Base-by-base conservation (phyloP, 2,888 invertebrate genomes). In the Eustalomyia histrio region DNA sequence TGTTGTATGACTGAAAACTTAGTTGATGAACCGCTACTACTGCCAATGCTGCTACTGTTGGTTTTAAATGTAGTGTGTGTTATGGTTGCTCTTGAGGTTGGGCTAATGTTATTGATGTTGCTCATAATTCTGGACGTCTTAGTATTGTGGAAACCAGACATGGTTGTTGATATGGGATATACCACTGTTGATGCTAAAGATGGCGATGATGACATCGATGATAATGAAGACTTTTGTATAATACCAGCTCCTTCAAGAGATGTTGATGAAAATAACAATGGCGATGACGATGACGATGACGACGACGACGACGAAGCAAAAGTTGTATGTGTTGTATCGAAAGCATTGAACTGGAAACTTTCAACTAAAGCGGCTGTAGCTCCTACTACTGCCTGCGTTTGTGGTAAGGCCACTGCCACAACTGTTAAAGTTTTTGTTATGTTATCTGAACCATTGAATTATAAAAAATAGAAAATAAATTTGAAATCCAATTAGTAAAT, bases 91-190 rank as follows among this genome's bases (percentile, higher is more conserved):
- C 71, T 68, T 65, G 72, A 53, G 18, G 76, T 80, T 47, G 80
- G 80, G 43, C 61, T 74, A 57, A 75, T 79, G 16, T 58, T 79
- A 39, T 60, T 69, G 57, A 55, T 65, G 63, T 71, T 80, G 69
- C 76, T 82, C 79, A 80, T 84, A 76, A 75, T 78, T 80, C 76
- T 79, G 67, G 83, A 82, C 65, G 83, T 82, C 76, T 80, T 81
- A 33, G 80, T 75, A 17, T 76, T 71, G 60, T 78, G 55, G 61
- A 75, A 61, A 53, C 74, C 76, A 58, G 84, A 79, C 53, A 82
- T 57, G 33, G 83, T 76, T 35, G 82, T 65, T 55, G 73, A 58
- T 67, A 74, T 73, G 17, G 76, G 68, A 69, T 79, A 73, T 71
- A 69, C 29, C 29, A 29, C 6, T 9, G 80, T 33, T 29, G 74